Evolutionary conservation across 2,888 invertebrate species (phyloP), one percentile per base, ranked within the genome.

Genomic region (Himalopsyche tibetana): DNA sequence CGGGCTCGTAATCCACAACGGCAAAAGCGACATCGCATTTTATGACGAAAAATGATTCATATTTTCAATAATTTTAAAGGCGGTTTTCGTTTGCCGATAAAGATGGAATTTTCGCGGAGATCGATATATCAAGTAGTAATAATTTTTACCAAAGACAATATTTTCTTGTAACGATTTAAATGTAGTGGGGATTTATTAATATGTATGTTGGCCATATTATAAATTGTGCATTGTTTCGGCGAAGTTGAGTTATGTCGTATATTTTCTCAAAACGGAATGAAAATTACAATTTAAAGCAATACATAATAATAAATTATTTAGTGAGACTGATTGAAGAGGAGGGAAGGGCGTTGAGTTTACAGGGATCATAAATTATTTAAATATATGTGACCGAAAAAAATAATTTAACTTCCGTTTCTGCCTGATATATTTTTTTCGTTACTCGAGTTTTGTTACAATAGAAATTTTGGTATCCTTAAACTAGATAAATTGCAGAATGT

Each of bases 131-230:
- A 80, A 80, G 51, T 36, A 45, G 42, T n/a, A 80, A 80, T 45
- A 42, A 51, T 42, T 80, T 51, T 74, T 74, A 74, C 74, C 74
- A 74, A 74, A 74, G 74, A 74, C 74, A 74, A 28, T 74, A 74
- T 74, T 74, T 74, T 74, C 74, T 74, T 74, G 12, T 36, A 74
- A 74, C 38, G 74, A 38, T 45, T 80, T 80, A 19, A 80, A 45
- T 11, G n/a, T 40, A 80, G 80, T 45, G 80, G 80, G 80, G 80
- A 45, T 80, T 80, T 80, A 80, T 80, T 80, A 80, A 80, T 80
- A 80, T 80, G 80, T 80, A 80, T 80, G 80, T 45, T 45, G 80
- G 51, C 42, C 80, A 80, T 45, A 74, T 38, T 15, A 36, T 74
- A 74, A 74, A 38, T 38, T 74, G 74, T 74, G 74, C 11, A 38